A percentile compares a stretch with the other conserved stretches of the same genome.
Conservation (phyloP, 2,797 vertebrate genomes). For the Lindbergichthys nudifrons region DNA sequence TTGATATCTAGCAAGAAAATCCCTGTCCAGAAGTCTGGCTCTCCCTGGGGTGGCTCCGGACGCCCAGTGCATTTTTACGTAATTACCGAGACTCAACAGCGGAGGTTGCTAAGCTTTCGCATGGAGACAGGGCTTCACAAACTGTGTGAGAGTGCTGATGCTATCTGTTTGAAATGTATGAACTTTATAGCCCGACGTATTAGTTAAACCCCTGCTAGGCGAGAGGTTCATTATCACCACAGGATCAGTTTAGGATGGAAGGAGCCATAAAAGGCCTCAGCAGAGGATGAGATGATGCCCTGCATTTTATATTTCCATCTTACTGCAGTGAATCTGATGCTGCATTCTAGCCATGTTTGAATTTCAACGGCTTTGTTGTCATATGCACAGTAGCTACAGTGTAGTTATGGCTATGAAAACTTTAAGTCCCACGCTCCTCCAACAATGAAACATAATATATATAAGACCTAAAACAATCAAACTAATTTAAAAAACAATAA, state of each 20-base stretch:
- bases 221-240: constrained; percentile 58
- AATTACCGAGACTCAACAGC: constrained; percentile 64
- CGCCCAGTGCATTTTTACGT: constrained; percentile 63
- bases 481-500: no score
- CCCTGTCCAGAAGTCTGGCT: constrained; percentile 59
- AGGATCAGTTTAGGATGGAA: constrained; percentile 30
- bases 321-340: not conserved
- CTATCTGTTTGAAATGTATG: constrained; percentile 36
- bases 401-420: no score
- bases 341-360: constrained; percentile 4
- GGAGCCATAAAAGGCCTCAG: constrained; percentile 60
- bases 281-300: constrained; percentile 41
- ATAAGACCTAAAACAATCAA: no score
- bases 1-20: constrained; percentile 68
- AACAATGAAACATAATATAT: no score
- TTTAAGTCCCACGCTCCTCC: no score
- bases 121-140: constrained; percentile 10
- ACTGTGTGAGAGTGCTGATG: constrained; percentile 21
- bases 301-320: constrained; percentile 18
- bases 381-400: no score
- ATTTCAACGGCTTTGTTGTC: not conserved
- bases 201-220: constrained; percentile 48
- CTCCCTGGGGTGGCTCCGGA: constrained; percentile 63
- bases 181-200: constrained; percentile 24
- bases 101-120: constrained; percentile 38